These are phyloP conservation scores for Hephaestus fuliginosus DNA, from an alignment of 2,797 vertebrate species.

Conservation along the genomic window DNA sequence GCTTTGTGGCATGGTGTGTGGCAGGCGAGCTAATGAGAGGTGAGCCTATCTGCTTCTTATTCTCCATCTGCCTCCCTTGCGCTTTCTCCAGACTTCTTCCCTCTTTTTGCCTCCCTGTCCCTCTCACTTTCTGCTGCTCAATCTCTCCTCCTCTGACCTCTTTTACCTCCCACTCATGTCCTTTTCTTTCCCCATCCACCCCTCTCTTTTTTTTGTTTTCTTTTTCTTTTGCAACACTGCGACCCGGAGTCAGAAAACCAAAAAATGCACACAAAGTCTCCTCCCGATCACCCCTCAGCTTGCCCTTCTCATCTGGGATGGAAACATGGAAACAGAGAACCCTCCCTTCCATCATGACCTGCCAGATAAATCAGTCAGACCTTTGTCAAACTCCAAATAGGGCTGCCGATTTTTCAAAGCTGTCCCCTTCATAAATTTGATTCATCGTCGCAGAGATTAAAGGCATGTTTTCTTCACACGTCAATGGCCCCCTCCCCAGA, in stretches of 20 bases:
- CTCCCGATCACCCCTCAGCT: not conserved
- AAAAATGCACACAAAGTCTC: slow-evolving; percentile 21
- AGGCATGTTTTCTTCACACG: slow-evolving; percentile 57
- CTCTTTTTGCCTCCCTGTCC: slow-evolving; percentile 34
- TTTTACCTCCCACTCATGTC: slow-evolving; percentile 28
- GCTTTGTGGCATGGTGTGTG: slow-evolving; percentile 73
- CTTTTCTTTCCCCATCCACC: slow-evolving; percentile 21
- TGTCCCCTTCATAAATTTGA: slow-evolving; percentile 74
- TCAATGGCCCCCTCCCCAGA: not conserved
- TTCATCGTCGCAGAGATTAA: slow-evolving; percentile 66
- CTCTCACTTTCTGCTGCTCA: slow-evolving; percentile 36
- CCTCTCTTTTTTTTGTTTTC: not conserved
- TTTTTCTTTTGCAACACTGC: not conserved
- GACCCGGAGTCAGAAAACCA: slow-evolving; percentile 28
- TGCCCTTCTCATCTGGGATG: slow-evolving; percentile 45
- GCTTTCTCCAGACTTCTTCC: slow-evolving; percentile 37
- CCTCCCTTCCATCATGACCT: slow-evolving; percentile 40
- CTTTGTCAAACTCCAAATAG: slow-evolving; percentile 75
- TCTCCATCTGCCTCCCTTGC: slow-evolving; percentile 55
- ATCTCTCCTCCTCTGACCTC: slow-evolving; percentile 43
- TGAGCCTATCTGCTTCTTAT: slow-evolving; percentile 73
- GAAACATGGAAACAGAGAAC: slow-evolving; percentile 52
- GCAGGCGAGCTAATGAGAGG: slow-evolving; percentile 78
- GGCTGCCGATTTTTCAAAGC: slow-evolving; percentile 68
- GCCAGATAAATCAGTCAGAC: slow-evolving; percentile 75